These are phyloP conservation scores for Probaryconus sp. DNA, from an alignment of 1,140 invertebrate species.

Conservation along the genomic window DNA sequence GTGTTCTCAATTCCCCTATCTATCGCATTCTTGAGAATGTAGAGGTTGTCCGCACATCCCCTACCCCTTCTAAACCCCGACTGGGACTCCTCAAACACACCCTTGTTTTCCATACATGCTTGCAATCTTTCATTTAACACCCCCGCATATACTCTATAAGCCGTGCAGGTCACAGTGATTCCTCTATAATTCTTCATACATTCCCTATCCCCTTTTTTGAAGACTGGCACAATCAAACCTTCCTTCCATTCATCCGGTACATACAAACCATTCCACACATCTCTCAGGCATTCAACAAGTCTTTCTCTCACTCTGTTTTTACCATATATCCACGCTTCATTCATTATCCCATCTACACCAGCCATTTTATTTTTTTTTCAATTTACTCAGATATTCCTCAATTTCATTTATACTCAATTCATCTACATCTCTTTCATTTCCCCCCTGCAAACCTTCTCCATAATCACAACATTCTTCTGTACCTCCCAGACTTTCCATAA, in stretches of 20 bases:
- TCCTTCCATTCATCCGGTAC: conserved; percentile 8
- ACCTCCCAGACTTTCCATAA: background rate
- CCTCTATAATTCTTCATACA: conserved; percentile 57
- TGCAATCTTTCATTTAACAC: conserved; percentile 1
- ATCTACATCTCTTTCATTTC: background rate
- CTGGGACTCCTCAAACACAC: conserved; percentile 28
- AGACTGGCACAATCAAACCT: conserved; percentile 19
- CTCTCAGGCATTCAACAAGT: background rate
- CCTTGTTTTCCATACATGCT: conserved; percentile 36
- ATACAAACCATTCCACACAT: background rate
- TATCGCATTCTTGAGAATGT: conserved; percentile 30
- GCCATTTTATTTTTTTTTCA: conserved; percentile 23
- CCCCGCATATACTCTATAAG: conserved; percentile 22
- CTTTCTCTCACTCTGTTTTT: background rate
- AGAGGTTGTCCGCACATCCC: conserved; percentile 57
- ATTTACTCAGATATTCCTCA: background rate
- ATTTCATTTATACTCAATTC: background rate
- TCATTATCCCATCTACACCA: conserved; percentile 13
- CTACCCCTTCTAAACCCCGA: conserved; percentile 51
- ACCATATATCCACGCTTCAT: conserved; percentile 17
- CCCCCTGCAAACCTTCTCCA: background rate
- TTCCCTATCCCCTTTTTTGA: conserved; percentile 58
- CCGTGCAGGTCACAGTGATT: conserved; percentile 39
- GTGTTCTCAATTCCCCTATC: conserved; percentile 1
- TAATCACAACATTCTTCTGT: background rate